phyloP scores from a whole-genome alignment of 2,797 vertebrate genomes.

The Mormyrus hasselquistii region DNA sequence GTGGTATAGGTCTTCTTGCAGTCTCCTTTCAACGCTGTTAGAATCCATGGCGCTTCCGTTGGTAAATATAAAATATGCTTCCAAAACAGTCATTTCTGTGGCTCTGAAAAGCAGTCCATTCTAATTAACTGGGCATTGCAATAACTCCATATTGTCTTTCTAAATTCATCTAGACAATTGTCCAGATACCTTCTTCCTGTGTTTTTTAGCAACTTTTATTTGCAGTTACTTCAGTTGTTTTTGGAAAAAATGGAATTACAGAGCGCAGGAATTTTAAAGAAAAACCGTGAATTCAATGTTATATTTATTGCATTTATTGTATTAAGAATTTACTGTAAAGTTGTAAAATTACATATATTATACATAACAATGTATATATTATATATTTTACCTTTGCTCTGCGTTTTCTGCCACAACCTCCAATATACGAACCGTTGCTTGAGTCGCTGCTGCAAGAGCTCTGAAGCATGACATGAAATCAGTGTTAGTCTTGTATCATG shows the following conservation, averaged over 20 bases:
- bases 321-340: neutral
- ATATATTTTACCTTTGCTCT: constrained; percentile 38
- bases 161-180: neutral
- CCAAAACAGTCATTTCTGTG: constrained; percentile 50
- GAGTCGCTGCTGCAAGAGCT: constrained; percentile 53
- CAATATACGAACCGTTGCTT: constrained; percentile 62
- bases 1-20: constrained; percentile 49
- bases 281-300: neutral
- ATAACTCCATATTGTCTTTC: neutral
- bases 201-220: neutral
- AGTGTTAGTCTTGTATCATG: neutral
- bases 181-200: neutral
- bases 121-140: neutral
- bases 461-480: neutral
- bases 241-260: neutral
- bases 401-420: constrained; percentile 23
- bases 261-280: neutral
- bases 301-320: neutral
- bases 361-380: neutral
- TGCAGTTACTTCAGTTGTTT: neutral
- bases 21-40: constrained; percentile 43
- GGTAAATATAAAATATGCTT: constrained; percentile 74
- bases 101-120: constrained; percentile 43
- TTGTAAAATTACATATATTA: neutral
- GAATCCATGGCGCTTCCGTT: constrained; percentile 73